phyloP scores from a whole-genome alignment of 2,888 invertebrate species.

The Elysia crispata region DNA sequence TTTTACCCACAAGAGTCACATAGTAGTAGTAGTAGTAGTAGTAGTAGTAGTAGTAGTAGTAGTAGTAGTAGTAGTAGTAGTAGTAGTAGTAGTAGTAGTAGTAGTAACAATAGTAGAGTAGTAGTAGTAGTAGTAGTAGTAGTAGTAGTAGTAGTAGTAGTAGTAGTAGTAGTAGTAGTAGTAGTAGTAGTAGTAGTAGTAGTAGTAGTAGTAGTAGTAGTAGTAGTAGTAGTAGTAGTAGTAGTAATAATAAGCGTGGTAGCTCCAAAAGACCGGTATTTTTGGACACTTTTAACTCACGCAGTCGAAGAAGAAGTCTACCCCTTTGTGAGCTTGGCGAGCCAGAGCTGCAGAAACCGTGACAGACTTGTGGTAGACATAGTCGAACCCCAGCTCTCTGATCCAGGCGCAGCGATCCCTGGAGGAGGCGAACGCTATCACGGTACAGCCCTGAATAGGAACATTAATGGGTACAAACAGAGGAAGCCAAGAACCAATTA shows the following conservation, averaged over 20 bases:
- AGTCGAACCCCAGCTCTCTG: conserved; percentile 83
- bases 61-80: conserved; percentile 21
- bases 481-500: no score
- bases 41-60: conserved; percentile 30
- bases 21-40: conserved; percentile 32
- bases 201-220: conserved; percentile 3
- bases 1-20: no score
- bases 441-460: conserved; percentile 80
- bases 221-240: not conserved
- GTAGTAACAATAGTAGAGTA: not conserved
- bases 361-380: conserved; percentile 85
- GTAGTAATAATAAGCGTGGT: conserved; percentile 2
- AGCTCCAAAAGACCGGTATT: no score
- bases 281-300: conserved; percentile 79
- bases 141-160: not conserved
- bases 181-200: conserved; percentile 16
- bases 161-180: not conserved
- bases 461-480: no score
- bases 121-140: no score
- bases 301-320: conserved; percentile 88
- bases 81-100: conserved; percentile 22
- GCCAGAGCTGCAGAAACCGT: conserved; percentile 81
- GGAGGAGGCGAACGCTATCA: conserved; percentile 85
- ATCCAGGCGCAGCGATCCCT: conserved; percentile 86
- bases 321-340: conserved; percentile 83